Conservation (phyloP, 2,888 invertebrate genomes). For the Apocheima hispidaria region DNA sequence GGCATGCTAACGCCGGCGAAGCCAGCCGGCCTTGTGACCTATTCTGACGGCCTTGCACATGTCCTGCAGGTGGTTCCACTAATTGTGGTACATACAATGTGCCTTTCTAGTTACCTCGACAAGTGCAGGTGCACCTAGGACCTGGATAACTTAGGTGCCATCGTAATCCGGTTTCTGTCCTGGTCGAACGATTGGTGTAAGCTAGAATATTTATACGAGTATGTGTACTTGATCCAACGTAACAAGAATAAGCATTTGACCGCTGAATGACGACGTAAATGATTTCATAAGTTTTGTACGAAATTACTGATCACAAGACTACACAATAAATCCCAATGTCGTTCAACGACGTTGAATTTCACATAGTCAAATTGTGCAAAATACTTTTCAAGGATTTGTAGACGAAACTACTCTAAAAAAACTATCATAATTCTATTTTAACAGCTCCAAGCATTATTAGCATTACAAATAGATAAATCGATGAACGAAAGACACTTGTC, state of each 20-base stretch:
- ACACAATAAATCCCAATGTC: too few relatives aligned
- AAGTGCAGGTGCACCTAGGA: conserved; percentile 22
- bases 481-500: conserved; percentile 70
- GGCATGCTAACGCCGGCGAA: conserved; percentile 60
- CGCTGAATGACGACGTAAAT: too few relatives aligned
- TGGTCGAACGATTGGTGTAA: conserved; percentile 8
- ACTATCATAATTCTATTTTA: not conserved
- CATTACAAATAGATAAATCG: conserved; percentile 61
- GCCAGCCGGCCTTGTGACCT: conserved; percentile 81
- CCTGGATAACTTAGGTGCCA: conserved; percentile 4
- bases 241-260: too few relatives aligned
- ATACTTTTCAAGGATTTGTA: too few relatives aligned
- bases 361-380: too few relatives aligned
- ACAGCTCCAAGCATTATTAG: conserved; percentile 38
- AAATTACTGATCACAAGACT: too few relatives aligned
- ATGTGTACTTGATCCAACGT: too few relatives aligned
- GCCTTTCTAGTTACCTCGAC: conserved; percentile 18
- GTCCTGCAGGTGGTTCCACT: conserved; percentile 43
- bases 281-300: too few relatives aligned
- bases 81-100: conserved; percentile 34
- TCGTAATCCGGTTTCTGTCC: not conserved
- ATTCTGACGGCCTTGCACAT: conserved; percentile 74
- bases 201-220: too few relatives aligned
- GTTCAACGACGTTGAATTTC: too few relatives aligned
- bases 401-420: not conserved